These are phyloP conservation scores for Sebastes fasciatus DNA, from an alignment of 2,113 vertebrate species.

Conservation along the genomic window DNA sequence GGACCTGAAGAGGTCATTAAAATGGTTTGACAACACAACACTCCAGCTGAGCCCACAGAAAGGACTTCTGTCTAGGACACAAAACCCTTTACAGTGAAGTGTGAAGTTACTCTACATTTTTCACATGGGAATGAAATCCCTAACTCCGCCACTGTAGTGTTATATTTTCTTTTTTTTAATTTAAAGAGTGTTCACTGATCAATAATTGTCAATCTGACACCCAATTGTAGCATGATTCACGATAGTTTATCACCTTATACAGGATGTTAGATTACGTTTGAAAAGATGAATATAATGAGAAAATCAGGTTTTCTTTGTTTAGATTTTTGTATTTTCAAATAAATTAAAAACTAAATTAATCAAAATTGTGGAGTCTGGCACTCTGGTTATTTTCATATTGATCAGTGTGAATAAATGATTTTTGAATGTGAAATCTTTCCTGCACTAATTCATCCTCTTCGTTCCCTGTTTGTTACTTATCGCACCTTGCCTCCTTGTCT, in stretches of 20 bases:
- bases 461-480: background rate
- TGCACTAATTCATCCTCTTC: background rate
- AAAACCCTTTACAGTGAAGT: background rate
- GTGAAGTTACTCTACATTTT: background rate
- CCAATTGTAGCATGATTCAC: background rate
- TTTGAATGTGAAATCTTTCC: background rate
- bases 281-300: background rate
- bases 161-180: background rate
- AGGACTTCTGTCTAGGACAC: background rate
- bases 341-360: constrained; percentile 5
- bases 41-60: background rate
- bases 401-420: background rate
- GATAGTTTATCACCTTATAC: background rate
- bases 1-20: background rate
- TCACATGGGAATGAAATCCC: constrained; percentile 1
- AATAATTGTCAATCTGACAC: background rate
- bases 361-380: background rate
- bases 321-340: constrained; percentile 48
- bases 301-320: background rate
- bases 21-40: background rate
- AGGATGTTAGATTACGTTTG: background rate
- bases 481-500: background rate
- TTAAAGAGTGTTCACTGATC: background rate
- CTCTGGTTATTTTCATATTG: constrained; percentile 5
- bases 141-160: background rate